Evolutionary conservation across 2,113 vertebrate species (phyloP).

Genomic region (Cavia aperea): DNA sequence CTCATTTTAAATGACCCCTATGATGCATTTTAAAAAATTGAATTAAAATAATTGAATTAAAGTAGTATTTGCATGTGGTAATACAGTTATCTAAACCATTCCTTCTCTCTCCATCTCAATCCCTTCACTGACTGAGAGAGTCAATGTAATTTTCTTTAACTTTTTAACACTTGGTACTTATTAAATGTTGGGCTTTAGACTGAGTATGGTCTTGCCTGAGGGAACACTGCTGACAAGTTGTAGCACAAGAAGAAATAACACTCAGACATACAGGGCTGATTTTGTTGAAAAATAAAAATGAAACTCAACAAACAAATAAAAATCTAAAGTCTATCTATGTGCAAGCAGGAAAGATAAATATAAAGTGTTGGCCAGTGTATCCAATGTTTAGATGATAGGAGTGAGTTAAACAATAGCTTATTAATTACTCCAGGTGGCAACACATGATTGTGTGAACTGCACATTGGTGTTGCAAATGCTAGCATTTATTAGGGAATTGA

Average conservation of each 20-base stretch:
- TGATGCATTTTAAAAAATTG: constrained; percentile 25
- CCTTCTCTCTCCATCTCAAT: background rate
- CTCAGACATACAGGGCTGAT: background rate
- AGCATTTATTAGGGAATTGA: background rate
- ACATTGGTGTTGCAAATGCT: background rate
- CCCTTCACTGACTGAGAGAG: background rate
- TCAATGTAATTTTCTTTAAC: constrained; percentile 31
- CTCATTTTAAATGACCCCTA: constrained; percentile 11
- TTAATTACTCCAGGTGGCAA: background rate
- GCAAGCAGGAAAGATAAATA: background rate
- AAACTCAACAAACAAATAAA: background rate
- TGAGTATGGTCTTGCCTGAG: background rate
- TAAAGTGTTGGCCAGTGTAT: background rate
- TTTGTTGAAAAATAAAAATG: background rate
- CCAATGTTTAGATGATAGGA: constrained; percentile 7
- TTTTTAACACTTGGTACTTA: background rate
- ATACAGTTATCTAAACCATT: background rate
- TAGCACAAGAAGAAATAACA: constrained; percentile 20
- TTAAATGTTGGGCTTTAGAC: background rate
- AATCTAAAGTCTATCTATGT: background rate
- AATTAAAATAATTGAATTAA: constrained; percentile 42
- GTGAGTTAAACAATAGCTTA: background rate
- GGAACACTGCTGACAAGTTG: background rate
- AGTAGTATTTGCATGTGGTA: constrained; percentile 36
- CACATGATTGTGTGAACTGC: background rate